phyloP scores from a whole-genome alignment of 2,888 invertebrate genomes.

The Cryptocephalus primarius region DNA sequence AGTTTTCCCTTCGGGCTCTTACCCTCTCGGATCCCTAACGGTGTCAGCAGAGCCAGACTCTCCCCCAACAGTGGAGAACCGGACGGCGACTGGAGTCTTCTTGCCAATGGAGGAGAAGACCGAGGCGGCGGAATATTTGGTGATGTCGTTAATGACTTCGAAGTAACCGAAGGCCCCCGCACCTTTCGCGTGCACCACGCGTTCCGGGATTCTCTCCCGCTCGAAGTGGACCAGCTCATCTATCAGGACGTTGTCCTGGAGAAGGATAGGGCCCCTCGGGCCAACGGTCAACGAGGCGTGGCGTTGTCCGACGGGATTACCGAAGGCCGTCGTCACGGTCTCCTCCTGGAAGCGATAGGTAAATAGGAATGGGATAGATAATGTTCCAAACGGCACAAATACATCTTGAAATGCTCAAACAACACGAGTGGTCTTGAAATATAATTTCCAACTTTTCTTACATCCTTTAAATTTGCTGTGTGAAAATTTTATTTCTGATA shows the following conservation, averaged over 20 bases:
- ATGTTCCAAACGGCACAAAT: no score
- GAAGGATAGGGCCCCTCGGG: constrained; percentile 70
- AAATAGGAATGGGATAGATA: not conserved
- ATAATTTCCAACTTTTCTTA: no score
- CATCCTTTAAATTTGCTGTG: no score
- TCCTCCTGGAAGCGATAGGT: constrained; percentile 33
- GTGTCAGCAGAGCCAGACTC: constrained; percentile 85
- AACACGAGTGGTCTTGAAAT: no score
- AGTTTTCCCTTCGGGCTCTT: no score
- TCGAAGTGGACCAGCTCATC: constrained; percentile 78
- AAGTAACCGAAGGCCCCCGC: constrained; percentile 81
- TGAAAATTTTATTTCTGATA: no score
- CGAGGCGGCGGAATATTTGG: constrained; percentile 54
- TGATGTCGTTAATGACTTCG: constrained; percentile 79
- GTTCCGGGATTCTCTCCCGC: constrained; percentile 88
- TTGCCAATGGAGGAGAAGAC: constrained; percentile 70
- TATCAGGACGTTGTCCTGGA: constrained; percentile 73
- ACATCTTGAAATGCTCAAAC: no score
- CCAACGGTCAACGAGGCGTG: constrained; percentile 76
- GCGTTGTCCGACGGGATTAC: constrained; percentile 70
- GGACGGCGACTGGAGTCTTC: constrained; percentile 64
- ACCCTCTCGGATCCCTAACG: constrained; percentile 77
- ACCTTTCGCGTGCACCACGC: constrained; percentile 95
- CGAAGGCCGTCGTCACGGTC: constrained; percentile 66
- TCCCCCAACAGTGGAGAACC: constrained; percentile 81